A percentile compares a stretch with the other conserved stretches of the same genome.
Evolutionary conservation across 2,113 vertebrate species (phyloP).

Genomic region (Gadus chalcogrammus): DNA sequence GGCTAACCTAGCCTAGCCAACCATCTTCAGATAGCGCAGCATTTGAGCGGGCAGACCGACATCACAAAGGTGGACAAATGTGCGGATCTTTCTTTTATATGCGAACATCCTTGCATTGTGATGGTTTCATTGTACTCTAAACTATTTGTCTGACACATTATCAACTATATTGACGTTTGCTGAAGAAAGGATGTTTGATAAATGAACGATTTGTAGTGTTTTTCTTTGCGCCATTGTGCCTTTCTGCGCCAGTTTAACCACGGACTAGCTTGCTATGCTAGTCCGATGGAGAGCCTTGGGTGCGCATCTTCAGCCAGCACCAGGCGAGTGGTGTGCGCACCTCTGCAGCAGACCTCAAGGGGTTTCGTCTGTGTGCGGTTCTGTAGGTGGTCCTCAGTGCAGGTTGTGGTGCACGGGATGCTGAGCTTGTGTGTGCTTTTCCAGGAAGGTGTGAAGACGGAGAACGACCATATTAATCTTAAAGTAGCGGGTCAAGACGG

Average conservation of each 20-base stretch:
- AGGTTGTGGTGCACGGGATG: background rate
- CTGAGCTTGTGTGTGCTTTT: constrained; percentile 16
- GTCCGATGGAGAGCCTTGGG: background rate
- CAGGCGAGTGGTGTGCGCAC: no score
- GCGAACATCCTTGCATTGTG: background rate
- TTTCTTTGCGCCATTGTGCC: constrained; percentile 64
- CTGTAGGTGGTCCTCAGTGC: background rate
- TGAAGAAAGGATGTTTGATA: background rate
- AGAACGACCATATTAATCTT: constrained; percentile 88
- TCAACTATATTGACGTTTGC: accelerated
- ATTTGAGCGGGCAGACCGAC: constrained; percentile 63
- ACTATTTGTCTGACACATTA: accelerated
- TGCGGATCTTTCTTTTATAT: constrained; percentile 48
- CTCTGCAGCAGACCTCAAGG: background rate
- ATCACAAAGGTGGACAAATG: constrained; percentile 65
- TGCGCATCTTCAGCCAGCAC: no score
- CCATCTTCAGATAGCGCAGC: constrained; percentile 34
- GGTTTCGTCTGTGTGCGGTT: background rate
- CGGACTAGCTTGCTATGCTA: constrained; percentile 9
- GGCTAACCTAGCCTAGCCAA: constrained; percentile 46
- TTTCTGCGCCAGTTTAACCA: constrained; percentile 55
- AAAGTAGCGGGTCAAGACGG: constrained; percentile 88
- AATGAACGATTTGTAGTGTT: constrained; percentile 37
- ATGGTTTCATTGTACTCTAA: no score
- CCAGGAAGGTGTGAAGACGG: constrained; percentile 85